Conservation (phyloP, 2,113 vertebrate genomes). For the Amia ocellicauda region DNA sequence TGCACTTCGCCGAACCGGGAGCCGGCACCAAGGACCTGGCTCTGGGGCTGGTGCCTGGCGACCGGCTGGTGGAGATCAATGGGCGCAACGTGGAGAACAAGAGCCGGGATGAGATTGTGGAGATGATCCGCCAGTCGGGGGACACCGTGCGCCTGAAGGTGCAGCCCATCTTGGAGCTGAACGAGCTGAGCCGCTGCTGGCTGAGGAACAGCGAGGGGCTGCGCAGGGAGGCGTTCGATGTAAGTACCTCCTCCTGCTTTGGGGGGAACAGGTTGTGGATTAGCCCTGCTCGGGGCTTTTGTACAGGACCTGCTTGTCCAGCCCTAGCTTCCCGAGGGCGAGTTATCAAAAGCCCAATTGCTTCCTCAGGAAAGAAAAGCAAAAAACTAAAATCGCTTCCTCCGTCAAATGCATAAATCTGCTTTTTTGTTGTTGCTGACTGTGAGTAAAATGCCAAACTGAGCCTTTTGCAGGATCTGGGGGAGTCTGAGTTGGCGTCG, state of each 20-base stretch:
- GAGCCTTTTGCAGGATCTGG: too few species aligned
- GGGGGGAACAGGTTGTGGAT: too few species aligned
- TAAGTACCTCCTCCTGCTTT: constrained; percentile 61
- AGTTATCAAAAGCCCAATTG: too few species aligned
- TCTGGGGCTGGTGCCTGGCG: constrained; percentile 87
- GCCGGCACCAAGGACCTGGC: constrained; percentile 81
- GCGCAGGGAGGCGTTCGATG: constrained; percentile 65
- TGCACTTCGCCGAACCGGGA: constrained; percentile 93
- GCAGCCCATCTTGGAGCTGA: constrained; percentile 92
- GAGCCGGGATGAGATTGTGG: constrained; percentile 92
- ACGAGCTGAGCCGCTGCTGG: constrained; percentile 89
- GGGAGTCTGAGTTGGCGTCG: too few species aligned
- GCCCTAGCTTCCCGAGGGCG: too few species aligned
- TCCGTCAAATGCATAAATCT: too few species aligned
- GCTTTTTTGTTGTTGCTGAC: too few species aligned
- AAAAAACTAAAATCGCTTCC: too few species aligned
- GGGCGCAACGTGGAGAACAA: constrained; percentile 87
- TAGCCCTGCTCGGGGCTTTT: too few species aligned
- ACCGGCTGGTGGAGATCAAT: constrained; percentile 92
- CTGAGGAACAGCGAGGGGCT: constrained; percentile 67
- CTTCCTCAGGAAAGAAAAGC: too few species aligned
- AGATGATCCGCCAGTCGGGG: constrained; percentile 96
- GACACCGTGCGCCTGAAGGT: constrained; percentile 88
- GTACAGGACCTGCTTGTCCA: too few species aligned
- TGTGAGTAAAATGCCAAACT: too few species aligned